These are phyloP conservation scores for Gymnosoma rotundatum DNA, from an alignment of 2,888 invertebrate species.

Conservation along the genomic window DNA sequence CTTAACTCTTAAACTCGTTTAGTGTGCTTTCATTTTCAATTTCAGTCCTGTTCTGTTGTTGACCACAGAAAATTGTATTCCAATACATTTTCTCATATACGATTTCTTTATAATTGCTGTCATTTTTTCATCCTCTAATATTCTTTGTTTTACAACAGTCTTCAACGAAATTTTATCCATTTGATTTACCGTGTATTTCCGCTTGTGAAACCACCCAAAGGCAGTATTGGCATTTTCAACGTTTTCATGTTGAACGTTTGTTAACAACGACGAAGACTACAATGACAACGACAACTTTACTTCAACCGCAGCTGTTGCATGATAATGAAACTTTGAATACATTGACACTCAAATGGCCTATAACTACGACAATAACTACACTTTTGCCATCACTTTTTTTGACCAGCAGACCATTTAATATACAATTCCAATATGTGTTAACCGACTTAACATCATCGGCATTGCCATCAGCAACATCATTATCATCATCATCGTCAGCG, in stretches of 20 bases:
- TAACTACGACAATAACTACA: conserved; percentile 64
- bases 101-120: conserved; percentile 14
- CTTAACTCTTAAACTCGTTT: neutral
- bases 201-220: conserved; percentile 79
- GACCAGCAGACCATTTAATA: conserved; percentile 77
- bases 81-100: conserved; percentile 15
- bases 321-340: conserved; percentile 65
- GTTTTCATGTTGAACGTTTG: conserved; percentile 73
- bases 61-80: neutral
- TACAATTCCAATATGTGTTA: conserved; percentile 76
- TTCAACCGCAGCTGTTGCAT: conserved; percentile 73
- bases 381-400: conserved; percentile 75
- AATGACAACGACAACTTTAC: conserved; percentile 5
- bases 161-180: conserved; percentile 76
- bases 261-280: conserved; percentile 67
- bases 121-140: conserved; percentile 24
- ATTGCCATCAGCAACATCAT: conserved; percentile 9
- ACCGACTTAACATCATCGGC: conserved; percentile 5
- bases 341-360: conserved; percentile 76
- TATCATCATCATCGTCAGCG: conserved; percentile 34
- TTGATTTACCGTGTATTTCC: conserved; percentile 79
- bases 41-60: neutral
- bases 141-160: conserved; percentile 68
- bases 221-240: conserved; percentile 76
- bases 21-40: neutral